A percentile compares a stretch with the other conserved stretches of the same genome.
Conservation (phyloP, 2,797 vertebrate genomes). For the Premnoplex brunnescens region DNA sequence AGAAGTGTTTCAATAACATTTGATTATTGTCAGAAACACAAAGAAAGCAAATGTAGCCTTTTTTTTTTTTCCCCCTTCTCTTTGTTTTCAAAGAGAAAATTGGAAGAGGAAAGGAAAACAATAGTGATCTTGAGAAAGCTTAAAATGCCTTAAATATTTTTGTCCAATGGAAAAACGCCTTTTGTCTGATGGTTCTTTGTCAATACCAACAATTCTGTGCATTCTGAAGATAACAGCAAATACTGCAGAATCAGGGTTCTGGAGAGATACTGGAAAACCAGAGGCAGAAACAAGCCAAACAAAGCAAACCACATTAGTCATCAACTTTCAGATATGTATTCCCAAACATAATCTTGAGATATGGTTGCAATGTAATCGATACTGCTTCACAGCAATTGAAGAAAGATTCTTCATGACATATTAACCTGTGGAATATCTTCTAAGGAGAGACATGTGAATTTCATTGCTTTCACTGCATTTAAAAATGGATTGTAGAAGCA, state of each 20-base stretch:
- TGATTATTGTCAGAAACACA: neutral
- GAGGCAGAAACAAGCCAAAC: neutral
- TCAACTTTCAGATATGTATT: neutral
- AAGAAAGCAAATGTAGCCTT: neutral
- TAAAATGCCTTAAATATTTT: neutral
- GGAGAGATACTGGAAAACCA: neutral
- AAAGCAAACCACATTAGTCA: neutral
- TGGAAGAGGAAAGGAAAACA: neutral
- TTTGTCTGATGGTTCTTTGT: neutral
- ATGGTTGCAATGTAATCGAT: accelerated
- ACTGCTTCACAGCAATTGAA: neutral
- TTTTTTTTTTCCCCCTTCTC: neutral
- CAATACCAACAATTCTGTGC: neutral
- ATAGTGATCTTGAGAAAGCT: neutral
- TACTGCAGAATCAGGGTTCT: neutral
- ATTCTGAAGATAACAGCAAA: neutral
- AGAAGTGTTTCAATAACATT: neutral
- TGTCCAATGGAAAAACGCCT: neutral
- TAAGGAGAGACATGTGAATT: neutral
- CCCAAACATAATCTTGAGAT: neutral
- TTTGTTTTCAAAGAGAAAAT: neutral
- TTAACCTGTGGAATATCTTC: neutral
- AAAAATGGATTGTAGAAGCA: neutral
- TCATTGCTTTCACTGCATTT: neutral
- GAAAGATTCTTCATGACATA: neutral